Evolutionary conservation across 2,888 invertebrate genomes (phyloP).

Genomic region (Heteromurus nitidus): DNA sequence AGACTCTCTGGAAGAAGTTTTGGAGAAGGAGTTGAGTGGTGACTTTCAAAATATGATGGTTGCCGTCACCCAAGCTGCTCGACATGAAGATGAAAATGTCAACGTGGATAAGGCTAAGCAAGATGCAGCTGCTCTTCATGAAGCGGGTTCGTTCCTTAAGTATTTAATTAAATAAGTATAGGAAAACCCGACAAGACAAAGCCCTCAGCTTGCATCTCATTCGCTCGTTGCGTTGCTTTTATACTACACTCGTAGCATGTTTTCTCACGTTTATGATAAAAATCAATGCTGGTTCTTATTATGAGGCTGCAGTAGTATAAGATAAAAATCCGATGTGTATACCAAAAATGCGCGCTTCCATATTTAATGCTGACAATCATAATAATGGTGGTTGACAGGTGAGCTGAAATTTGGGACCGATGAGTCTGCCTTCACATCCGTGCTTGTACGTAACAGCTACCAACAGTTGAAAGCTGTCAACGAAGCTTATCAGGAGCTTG

Average conservation of each 20-base stretch:
- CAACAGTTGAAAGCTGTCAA: constrained; percentile 75
- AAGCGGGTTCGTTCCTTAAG: constrained; percentile 71
- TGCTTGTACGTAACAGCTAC: constrained; percentile 76
- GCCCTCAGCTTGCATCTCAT: constrained; percentile 6
- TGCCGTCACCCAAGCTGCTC: constrained; percentile 74
- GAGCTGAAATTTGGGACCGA: constrained; percentile 75
- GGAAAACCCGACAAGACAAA: neutral
- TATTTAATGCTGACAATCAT: constrained; percentile 51
- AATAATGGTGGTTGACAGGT: constrained; percentile 70
- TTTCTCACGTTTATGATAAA: constrained; percentile 1
- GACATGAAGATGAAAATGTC: constrained; percentile 71
- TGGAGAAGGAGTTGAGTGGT: constrained; percentile 77
- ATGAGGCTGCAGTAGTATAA: neutral
- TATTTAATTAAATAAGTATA: constrained; percentile 32
- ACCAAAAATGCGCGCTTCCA: constrained; percentile 2
- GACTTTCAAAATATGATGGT: constrained; percentile 78
- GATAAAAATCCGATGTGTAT: neutral
- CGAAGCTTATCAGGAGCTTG: constrained; percentile 69
- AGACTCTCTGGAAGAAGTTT: constrained; percentile 75
- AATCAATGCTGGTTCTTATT: constrained; percentile 28
- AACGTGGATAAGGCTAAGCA: constrained; percentile 69
- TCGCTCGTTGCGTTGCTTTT: neutral
- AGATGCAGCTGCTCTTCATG: constrained; percentile 70
- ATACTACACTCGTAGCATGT: neutral
- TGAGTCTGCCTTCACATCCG: constrained; percentile 75